Conservation (phyloP, 1,140 invertebrate species). For the Cotesia vestalis region DNA sequence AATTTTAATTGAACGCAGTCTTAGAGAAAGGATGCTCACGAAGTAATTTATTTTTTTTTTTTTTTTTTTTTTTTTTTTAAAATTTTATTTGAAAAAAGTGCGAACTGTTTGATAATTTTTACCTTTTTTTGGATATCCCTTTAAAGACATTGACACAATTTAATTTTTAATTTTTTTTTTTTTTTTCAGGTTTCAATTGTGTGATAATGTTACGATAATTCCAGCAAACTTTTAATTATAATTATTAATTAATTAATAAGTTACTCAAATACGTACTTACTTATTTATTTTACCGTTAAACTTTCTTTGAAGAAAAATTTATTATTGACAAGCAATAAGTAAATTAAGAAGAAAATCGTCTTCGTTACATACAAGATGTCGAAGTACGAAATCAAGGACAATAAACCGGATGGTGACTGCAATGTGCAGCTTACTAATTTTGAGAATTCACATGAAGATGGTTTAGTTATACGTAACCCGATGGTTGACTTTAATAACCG, state of each 20-base stretch:
- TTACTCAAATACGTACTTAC: no score
- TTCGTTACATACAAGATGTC: conserved; percentile 47
- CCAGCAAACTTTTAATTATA: no score
- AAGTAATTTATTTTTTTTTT: no score
- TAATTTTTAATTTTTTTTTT: background rate
- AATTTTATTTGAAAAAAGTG: no score
- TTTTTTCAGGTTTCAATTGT: background rate
- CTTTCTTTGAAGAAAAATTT: no score
- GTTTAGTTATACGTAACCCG: conserved; percentile 8
- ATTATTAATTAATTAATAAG: no score
- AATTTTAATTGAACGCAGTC: no score
- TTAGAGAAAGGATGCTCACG: no score
- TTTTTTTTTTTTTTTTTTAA: background rate
- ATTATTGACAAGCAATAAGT: background rate
- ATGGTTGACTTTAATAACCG: background rate
- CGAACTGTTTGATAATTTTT: no score
- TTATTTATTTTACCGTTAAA: no score
- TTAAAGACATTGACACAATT: conserved; percentile 3
- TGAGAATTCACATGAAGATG: conserved; percentile 47
- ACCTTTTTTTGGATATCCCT: no score
- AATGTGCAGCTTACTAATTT: conserved; percentile 57
- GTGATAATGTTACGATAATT: background rate
- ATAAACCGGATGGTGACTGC: conserved; percentile 49
- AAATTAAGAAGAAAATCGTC: background rate
- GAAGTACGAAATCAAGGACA: conserved; percentile 56